phyloP scores from a whole-genome alignment of 2,888 invertebrate genomes.

The Operophtera brumata region DNA sequence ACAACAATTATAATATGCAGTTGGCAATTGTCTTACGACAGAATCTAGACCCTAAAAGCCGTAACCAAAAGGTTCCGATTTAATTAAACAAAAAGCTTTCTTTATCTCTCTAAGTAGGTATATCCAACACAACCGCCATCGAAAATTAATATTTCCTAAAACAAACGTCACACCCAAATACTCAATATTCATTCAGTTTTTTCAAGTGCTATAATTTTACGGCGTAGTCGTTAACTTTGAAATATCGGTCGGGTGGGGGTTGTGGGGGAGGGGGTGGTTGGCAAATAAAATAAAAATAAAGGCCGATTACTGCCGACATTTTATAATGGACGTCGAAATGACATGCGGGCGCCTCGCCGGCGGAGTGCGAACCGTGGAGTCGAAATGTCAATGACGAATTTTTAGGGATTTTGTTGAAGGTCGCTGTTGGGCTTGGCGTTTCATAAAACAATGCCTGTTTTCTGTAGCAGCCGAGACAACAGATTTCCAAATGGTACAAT shows the following conservation, averaged over 20 bases:
- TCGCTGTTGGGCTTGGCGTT: conserved; percentile 1
- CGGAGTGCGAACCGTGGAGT: conserved; percentile 37
- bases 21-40: no score
- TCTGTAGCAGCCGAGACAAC: no score
- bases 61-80: no score
- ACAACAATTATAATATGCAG: no score
- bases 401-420: conserved; percentile 17
- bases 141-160: conserved; percentile 30
- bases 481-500: no score
- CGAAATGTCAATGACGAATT: conserved; percentile 39
- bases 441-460: no score
- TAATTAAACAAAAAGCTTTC: no score
- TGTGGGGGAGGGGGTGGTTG: conserved; percentile 49
- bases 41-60: no score
- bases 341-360: conserved; percentile 74
- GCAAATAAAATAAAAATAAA: conserved; percentile 80
- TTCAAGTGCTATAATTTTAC: conserved; percentile 76
- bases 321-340: conserved; percentile 77
- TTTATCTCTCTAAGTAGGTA: no score
- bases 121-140: neutral
- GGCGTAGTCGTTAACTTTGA: conserved; percentile 77
- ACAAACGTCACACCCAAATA: conserved; percentile 46
- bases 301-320: conserved; percentile 77
- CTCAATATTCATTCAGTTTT: conserved; percentile 63
- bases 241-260: conserved; percentile 66